A percentile compares a stretch with the other conserved stretches of the same genome.
These are phyloP conservation scores for Stichodactyla mertensii DNA, from an alignment of 64 coral and sea anemone species.

Conservation along the genomic window DNA sequence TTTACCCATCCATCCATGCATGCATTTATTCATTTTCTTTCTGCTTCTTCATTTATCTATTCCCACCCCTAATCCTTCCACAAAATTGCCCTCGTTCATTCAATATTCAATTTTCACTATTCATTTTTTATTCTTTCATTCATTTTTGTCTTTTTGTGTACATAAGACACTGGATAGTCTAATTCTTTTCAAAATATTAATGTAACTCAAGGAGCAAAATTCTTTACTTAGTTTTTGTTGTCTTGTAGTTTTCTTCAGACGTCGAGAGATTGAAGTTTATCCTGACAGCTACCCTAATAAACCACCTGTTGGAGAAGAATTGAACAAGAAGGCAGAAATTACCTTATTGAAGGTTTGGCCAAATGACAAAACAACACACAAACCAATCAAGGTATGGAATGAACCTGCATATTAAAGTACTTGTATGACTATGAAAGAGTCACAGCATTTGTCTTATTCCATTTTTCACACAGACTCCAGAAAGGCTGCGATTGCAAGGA, in stretches of 20 bases:
- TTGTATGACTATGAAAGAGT: background rate
- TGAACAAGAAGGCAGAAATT: slow-evolving; percentile 96
- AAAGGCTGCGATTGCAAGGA: slow-evolving; percentile 84
- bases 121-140: background rate
- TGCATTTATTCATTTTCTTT: background rate
- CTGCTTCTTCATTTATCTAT: background rate
- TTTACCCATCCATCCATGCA: too few species aligned
- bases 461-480: slow-evolving; percentile 58
- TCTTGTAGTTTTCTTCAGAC: slow-evolving; percentile 75
- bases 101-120: background rate
- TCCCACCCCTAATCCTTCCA: too few species aligned
- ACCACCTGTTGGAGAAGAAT: slow-evolving; percentile 77
- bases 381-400: slow-evolving; percentile 74
- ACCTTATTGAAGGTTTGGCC: slow-evolving; percentile 93
- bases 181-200: too few species aligned
- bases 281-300: slow-evolving; percentile 83
- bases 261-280: slow-evolving; percentile 96
- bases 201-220: background rate
- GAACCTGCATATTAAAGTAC: background rate
- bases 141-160: background rate
- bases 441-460: background rate
- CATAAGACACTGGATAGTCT: too few species aligned
- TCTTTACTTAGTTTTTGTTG: background rate
- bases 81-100: background rate
- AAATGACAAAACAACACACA: slow-evolving; percentile 83